Conservation (phyloP, 1,140 invertebrate species). For the Chironomus striatipennis region DNA sequence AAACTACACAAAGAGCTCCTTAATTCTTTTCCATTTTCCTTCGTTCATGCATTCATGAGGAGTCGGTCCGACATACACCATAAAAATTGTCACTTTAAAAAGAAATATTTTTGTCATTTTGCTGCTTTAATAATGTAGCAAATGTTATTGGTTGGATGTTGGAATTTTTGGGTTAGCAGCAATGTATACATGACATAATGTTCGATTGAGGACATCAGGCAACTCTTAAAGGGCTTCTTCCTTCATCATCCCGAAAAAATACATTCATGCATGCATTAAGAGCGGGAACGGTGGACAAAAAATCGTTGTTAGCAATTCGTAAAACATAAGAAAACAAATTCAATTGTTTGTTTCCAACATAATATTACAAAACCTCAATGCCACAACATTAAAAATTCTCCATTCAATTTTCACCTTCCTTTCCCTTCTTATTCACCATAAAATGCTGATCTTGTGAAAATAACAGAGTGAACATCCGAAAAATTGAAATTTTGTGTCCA, state of each 20-base stretch:
- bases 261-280: not conserved
- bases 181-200: not conserved
- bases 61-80: not conserved
- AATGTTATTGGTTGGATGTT: too few relatives aligned
- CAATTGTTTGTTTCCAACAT: not conserved
- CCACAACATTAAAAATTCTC: conserved; percentile 18
- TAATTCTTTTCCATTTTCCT: not conserved
- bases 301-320: conserved; percentile 22
- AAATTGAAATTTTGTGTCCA: too few relatives aligned
- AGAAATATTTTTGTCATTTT: conserved; percentile 10
- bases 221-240: not conserved
- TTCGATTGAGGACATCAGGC: not conserved
- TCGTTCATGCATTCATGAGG: too few relatives aligned
- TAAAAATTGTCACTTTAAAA: conserved; percentile 15
- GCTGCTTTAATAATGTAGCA: not conserved
- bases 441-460: too few relatives aligned
- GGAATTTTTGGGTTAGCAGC: not conserved
- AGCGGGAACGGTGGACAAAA: not conserved
- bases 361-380: not conserved
- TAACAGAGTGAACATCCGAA: too few relatives aligned
- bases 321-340: conserved; percentile 22
- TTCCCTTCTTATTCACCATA: not conserved
- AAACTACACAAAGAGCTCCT: conserved; percentile 5
- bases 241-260: too few relatives aligned
- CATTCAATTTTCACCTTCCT: conserved; percentile 21